Base-by-base conservation (phyloP, 23 tunicate species). In the Trididemnum miniatum region DNA sequence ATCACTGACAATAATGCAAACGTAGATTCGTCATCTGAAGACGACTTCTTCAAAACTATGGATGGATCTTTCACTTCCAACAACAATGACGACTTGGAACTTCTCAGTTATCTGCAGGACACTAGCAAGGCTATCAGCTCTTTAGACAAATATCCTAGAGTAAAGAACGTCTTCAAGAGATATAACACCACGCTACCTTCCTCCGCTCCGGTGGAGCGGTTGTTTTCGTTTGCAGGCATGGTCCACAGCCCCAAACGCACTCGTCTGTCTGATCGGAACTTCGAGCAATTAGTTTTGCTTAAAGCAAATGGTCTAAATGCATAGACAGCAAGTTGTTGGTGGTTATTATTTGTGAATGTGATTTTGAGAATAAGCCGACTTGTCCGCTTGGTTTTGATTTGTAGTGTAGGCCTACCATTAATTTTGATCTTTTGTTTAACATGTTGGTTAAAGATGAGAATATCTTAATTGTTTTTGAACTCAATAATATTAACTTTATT, bases 91-190 rank as follows among this genome's bases (percentile, higher is more conserved):
- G 67, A 62, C 67, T 62, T 62, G 67, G 26, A 62, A 24, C 67
- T 62, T 26, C 67, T 62, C 67, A 62, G 67, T 24, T 62, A 62
- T 62, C n/a, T 62, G 67, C 29, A 62, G 67, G 26, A 62, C 67
- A 62, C 29, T 26, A 62, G 67, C 29, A 62, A 62, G 67, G 26
- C 67, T 12, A n/a, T 24, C 67, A 12, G n/a, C 26, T 62, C 26
- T 18, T 62, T 62, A n/a, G 67, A 12, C 67, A 62, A 62, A 26
- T 62, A 62, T 62, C 67, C 26, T 62, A 18, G 5, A 3, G n/a
- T 62, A 62, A 62, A 62, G 29, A 62, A 62, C 28, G 26, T 62
- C 67, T 62, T 62, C 29, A 62, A 62, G 67, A 18, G 67, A 24
- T 62, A 62, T 62, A 62, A 62, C 67, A 24, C 26, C 67, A 24